Conservation (phyloP, 2,113 vertebrate genomes). For the Alligator mississippiensis region DNA sequence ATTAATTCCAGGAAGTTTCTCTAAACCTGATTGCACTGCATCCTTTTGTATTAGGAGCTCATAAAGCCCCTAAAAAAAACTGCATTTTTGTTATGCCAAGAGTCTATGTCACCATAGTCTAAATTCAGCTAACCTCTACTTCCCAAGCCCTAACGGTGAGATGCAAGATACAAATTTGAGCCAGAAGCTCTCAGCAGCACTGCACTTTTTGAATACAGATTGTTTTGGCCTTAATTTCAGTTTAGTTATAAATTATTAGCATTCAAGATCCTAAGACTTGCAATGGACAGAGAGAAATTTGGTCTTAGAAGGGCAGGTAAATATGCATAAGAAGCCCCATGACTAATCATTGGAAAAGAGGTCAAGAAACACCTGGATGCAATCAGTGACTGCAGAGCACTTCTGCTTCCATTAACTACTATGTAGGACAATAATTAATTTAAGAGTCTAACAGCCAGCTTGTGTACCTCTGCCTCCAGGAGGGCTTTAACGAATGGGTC, state of each 20-base stretch:
- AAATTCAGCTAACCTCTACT: neutral
- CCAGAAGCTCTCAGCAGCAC: neutral
- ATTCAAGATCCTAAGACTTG: neutral
- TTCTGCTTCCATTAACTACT: neutral
- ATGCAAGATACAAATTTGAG: neutral
- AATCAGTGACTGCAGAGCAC: neutral
- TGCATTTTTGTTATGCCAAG: neutral
- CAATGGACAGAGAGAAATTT: neutral
- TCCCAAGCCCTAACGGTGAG: accelerated
- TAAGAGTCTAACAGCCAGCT: neutral
- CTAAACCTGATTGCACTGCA: neutral
- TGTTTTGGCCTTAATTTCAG: neutral
- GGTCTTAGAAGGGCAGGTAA: neutral
- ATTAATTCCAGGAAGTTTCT: neutral
- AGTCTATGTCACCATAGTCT: neutral
- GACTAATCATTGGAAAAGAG: neutral
- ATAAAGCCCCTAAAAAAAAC: neutral
- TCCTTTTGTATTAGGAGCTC: neutral
- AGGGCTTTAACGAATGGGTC: neutral
- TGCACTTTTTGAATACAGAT: accelerated
- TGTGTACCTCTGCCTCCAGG: neutral
- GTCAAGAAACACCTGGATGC: accelerated
- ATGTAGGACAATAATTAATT: accelerated
- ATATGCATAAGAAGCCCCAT: neutral
- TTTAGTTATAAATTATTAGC: neutral